phyloP scores from a whole-genome alignment of 2,888 invertebrate species.

The Prosapia bicincta region DNA sequence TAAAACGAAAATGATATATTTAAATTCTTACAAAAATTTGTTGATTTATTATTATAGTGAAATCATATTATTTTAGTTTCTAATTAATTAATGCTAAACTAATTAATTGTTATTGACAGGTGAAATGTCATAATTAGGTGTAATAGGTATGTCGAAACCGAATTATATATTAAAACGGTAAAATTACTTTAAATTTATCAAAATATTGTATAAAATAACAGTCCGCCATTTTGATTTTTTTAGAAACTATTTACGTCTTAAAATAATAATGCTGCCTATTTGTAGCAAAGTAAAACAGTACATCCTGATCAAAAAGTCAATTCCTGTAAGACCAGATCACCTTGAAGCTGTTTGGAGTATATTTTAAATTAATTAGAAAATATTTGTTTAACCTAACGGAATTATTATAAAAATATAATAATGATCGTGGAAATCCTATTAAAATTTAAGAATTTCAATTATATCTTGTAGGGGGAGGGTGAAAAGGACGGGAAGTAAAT shows the following conservation, averaged over 20 bases:
- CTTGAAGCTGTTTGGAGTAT: neutral
- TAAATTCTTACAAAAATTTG: too few relatives aligned
- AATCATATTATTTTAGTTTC: too few relatives aligned
- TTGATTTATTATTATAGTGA: too few relatives aligned
- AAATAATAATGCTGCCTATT: neutral
- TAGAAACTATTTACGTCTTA: neutral
- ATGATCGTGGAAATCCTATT: neutral
- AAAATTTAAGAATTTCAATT: neutral
- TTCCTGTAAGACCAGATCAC: neutral
- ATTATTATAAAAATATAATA: neutral
- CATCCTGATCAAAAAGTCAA: neutral
- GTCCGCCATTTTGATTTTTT: neutral
- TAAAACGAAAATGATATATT: too few relatives aligned
- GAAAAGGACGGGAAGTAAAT: conserved; percentile 35
- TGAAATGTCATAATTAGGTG: too few relatives aligned
- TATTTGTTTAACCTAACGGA: too few relatives aligned
- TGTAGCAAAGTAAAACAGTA: neutral
- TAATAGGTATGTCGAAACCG: too few relatives aligned
- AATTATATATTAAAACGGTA: too few relatives aligned
- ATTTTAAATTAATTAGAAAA: neutral
- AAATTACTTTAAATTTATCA: too few relatives aligned
- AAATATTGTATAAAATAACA: too few relatives aligned
- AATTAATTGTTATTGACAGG: too few relatives aligned
- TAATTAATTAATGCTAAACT: too few relatives aligned
- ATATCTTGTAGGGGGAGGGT: neutral